Conservation (phyloP, 2,797 vertebrate genomes). For the Carduelis carduelis region DNA sequence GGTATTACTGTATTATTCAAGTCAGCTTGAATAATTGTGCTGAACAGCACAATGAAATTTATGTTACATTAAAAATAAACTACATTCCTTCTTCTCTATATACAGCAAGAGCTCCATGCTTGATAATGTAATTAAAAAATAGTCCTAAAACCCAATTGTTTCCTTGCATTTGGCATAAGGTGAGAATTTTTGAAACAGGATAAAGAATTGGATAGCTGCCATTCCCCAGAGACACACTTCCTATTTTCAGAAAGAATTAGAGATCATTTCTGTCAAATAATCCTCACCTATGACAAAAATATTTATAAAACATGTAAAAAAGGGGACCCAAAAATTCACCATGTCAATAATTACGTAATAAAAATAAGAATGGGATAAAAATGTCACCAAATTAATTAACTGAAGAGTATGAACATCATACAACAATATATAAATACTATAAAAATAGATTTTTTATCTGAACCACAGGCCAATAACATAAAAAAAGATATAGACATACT, state of each 20-base stretch:
- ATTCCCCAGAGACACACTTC: neutral
- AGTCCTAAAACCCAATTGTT: neutral
- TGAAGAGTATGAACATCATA: neutral
- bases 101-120: neutral
- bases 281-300: neutral
- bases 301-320: neutral
- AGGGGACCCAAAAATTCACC: neutral
- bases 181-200: neutral
- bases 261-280: neutral
- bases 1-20: neutral
- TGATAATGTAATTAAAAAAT: neutral
- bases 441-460: neutral
- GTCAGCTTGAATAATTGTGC: neutral
- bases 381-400: neutral
- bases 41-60: neutral
- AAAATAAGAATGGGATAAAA: neutral
- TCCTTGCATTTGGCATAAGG: neutral
- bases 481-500: conserved; percentile 62
- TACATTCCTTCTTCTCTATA: neutral
- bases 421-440: neutral
- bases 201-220: neutral
- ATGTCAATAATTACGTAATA: neutral
- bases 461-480: neutral
- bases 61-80: neutral
- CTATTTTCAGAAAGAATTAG: neutral